Conservation (phyloP, 2,888 invertebrate species). For the Drosophila incognita region DNA sequence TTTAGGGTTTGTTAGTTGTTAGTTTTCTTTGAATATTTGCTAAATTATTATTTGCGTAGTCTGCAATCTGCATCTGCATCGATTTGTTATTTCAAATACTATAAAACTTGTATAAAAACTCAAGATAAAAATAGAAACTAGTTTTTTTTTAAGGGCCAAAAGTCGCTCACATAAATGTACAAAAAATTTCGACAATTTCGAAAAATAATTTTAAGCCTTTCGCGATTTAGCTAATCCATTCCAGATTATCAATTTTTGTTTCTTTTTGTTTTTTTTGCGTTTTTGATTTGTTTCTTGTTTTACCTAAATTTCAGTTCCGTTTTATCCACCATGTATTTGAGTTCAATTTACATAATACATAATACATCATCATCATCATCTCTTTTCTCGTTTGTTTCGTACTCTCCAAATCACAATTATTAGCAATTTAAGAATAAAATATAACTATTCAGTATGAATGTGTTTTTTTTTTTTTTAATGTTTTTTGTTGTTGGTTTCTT, state of each 20-base stretch:
- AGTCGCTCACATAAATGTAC: conserved; percentile 50
- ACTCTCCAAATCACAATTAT: conserved; percentile 83
- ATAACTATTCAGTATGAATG: conserved; percentile 69
- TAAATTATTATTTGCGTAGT: conserved; percentile 39
- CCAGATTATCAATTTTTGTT: conserved; percentile 59
- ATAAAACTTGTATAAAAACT: conserved; percentile 56
- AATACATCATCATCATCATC: conserved; percentile 37
- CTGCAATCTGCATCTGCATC: conserved; percentile 28
- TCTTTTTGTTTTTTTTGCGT: conserved; percentile 27
- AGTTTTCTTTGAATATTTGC: conserved; percentile 28
- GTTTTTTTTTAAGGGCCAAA: conserved; percentile 47
- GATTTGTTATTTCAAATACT: conserved; percentile 15
- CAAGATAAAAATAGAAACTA: conserved; percentile 39
- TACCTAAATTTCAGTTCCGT: conserved; percentile 76
- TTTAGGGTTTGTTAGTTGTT: conserved; percentile 20
- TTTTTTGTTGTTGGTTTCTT: conserved; percentile 29
- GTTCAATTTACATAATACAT: conserved; percentile 63
- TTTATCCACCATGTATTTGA: conserved; percentile 61
- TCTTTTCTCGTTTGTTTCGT: conserved; percentile 60
- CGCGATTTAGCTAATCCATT: conserved; percentile 56
- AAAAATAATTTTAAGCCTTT: conserved; percentile 74
- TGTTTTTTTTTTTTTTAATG: conserved; percentile 13
- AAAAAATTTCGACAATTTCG: conserved; percentile 61
- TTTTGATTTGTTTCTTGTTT: conserved; percentile 44
- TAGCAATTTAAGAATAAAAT: conserved; percentile 80